Base-by-base conservation (phyloP, 2,888 invertebrate genomes). In the Callosobruchus maculatus region DNA sequence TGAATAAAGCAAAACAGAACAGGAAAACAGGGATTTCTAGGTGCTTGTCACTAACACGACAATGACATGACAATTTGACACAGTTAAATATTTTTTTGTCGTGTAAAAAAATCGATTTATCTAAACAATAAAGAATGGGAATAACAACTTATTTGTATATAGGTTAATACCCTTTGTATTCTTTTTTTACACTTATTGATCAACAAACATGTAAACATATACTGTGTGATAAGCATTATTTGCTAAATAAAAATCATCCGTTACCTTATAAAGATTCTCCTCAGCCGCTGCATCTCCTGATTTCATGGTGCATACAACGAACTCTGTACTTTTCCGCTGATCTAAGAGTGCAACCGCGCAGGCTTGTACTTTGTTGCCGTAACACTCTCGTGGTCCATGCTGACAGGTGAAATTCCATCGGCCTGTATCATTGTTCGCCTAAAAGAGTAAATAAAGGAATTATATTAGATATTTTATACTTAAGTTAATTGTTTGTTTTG, bases 351-450 rank as follows among this genome's bases (percentile, higher is more conserved):
- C 7, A 18, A 49, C 18, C 13, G 49, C 49, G 77, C 90, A 90
- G 0, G 89, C 87, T 79, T 90, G 90, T 5, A 88, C 85, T 79
- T 86, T 87, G 81, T 90, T 90, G 18, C 89, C 89, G 1, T 81
- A 80, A 79, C 90, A 90, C 82, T 90, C 90, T 0, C 79, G 75
- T 0, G 83, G 76, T 0, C 90, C 90, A 78, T 90, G 90, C 78
- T 90, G 90, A 78, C 90, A 90, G 0, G 21, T 67, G 2, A 75
- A 70, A 67, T 67, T 49, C 26, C 71, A 72, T 49, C 68, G 70
- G 5, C 74, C 73, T 68, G 21, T 68, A 20, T 68, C 68, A n/a
- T 21, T 68, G 20, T 68, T 68, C 20, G 68, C 68, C 22, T 68
- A 13, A 68, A 21, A 9, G 9, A n/a, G 7, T 4, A 67, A 68